Percentiles rank a stretch among this genome's conserved stretches.
Evolutionary conservation across 1,140 invertebrate genomes (phyloP).

Genomic region (Phocides pigmalion): DNA sequence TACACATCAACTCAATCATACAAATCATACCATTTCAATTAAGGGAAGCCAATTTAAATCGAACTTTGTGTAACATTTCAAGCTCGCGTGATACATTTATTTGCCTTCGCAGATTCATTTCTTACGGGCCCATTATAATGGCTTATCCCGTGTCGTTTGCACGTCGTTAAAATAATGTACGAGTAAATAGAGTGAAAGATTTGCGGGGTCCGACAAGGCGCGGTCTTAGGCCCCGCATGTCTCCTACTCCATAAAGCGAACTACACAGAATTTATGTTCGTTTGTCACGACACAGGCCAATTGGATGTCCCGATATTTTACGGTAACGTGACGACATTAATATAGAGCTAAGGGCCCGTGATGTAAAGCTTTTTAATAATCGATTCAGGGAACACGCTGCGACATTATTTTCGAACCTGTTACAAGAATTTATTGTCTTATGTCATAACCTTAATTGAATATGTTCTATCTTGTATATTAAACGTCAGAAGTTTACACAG

Average conservation of each 20-base stretch:
- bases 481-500: slow-evolving; percentile 4
- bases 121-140: slow-evolving; percentile 32
- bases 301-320: slow-evolving; percentile 74
- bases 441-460: slow-evolving; percentile 38
- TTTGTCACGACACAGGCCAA: slow-evolving; percentile 72
- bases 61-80: slow-evolving; percentile 30
- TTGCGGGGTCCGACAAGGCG: slow-evolving; percentile 45
- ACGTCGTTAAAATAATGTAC: slow-evolving; percentile 32
- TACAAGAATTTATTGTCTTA: slow-evolving; percentile 33
- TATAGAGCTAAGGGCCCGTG: slow-evolving; percentile 40
- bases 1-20: slow-evolving; percentile 14
- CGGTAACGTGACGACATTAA: slow-evolving; percentile 63
- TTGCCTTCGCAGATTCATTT: slow-evolving; percentile 32
- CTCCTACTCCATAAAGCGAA: slow-evolving; percentile 55
- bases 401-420: slow-evolving; percentile 53
- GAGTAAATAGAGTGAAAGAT: slow-evolving; percentile 39
- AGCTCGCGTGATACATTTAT: slow-evolving; percentile 32
- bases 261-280: slow-evolving; percentile 60
- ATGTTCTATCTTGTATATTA: slow-evolving; percentile 22
- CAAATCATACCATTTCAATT: slow-evolving; percentile 30
- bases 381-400: slow-evolving; percentile 49
- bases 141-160: slow-evolving; percentile 32
- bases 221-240: slow-evolving; percentile 54
- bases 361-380: slow-evolving; percentile 60
- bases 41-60: slow-evolving; percentile 28